Percentiles rank a stretch among this genome's conserved stretches.
Conservation (phyloP, 2,797 vertebrate genomes). For the Hybognathus amarus region DNA sequence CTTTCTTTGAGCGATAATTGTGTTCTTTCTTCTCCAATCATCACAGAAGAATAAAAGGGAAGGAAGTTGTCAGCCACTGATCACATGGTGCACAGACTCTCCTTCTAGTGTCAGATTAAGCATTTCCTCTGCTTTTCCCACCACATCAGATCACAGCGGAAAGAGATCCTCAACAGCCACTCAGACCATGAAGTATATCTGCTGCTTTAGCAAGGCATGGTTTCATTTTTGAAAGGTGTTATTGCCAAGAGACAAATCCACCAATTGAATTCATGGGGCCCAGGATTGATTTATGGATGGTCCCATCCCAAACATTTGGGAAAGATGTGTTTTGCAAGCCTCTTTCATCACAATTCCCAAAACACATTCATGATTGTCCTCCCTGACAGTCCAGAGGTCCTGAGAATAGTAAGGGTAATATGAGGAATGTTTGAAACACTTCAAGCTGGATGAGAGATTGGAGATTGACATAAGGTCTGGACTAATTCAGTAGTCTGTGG, state of each 20-base stretch:
- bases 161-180: constrained; percentile 9
- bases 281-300: no score
- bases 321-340: not conserved
- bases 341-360: not conserved
- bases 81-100: constrained; percentile 38
- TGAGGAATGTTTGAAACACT: constrained; percentile 4
- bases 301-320: not conserved
- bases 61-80: constrained; percentile 47
- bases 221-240: not conserved
- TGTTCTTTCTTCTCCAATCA: constrained; percentile 47
- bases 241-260: not conserved
- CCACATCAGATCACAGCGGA: not conserved
- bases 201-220: not conserved
- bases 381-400: not conserved
- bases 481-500: not conserved
- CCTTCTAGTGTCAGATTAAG: constrained; percentile 56
- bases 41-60: constrained; percentile 40
- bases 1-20: constrained; percentile 32
- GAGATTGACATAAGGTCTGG: not conserved
- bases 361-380: not conserved
- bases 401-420: not conserved
- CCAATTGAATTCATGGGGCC: not conserved
- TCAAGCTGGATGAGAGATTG: not conserved
- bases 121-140: constrained; percentile 41
- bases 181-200: constrained; percentile 9